Evolutionary conservation across 2,113 vertebrate genomes (phyloP), one percentile per base, ranked within the genome.

Genomic region (Pteruthius melanotis): DNA sequence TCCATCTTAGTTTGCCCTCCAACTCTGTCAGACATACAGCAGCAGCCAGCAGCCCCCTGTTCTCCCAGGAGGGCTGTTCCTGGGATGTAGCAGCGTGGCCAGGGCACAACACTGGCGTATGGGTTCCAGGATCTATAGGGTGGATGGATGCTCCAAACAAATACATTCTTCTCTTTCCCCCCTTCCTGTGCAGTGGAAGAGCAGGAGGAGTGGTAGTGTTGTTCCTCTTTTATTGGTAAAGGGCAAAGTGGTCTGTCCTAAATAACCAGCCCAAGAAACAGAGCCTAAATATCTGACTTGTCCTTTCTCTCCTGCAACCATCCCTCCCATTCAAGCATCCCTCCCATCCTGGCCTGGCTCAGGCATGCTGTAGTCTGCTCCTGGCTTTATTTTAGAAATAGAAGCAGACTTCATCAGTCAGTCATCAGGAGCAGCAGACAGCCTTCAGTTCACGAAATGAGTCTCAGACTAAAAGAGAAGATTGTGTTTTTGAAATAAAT

Each of bases 401-500:
- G 78, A 68, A 50, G 35, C 23, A 85, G 63, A 50, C 37, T 85
- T 82, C 66, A 68, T 76, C 90, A 53, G n/a, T 68, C 59, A 76
- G 30, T 93, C 87, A 89, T 69, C 37, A 59, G 66, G 50, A 93
- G 13, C 74, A 75, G 89, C 87, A 94, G 77, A 44, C 0, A 0
- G 76, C 61, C 50, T 87, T 76, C 68, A 72, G 57, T 65, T 89
- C 54, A 59, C 47, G 11, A 94, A 95, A 87, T 47, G 42, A 63
- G 65, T 83, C 80, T 79, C 87, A 84, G 52, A 71, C 40, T 65
- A 50, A 53, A 91, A 79, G 75, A 89, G 42, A 89, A 76, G 45
- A 66, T 1, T 80, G 45, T 83, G 42, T 2, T 59, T 95, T 79
- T 90, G 49, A 94, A 94, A 83, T 83, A 93, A 86, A 90, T 80